Evolutionary conservation across 1,140 invertebrate genomes (phyloP), one percentile per base, ranked within the genome.

Genomic region (Achroia grisella): DNA sequence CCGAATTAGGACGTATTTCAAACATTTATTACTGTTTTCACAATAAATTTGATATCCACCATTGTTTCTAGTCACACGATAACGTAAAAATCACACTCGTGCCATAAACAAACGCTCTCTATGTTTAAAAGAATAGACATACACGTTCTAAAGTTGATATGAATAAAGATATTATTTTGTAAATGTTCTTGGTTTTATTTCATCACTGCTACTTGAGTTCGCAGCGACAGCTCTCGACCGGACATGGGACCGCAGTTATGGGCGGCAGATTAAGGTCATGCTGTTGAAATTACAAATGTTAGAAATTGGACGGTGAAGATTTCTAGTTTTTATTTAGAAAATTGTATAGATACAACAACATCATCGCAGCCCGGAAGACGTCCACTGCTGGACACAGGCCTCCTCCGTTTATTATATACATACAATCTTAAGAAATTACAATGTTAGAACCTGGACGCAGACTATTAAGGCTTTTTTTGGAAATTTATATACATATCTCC

Each of bases 21-120:
- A 14, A 44, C 42, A 44, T 36, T 36, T 36, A 44, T 44, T 44
- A 33, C 34, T 44, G 33, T 36, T 28, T 11, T 36, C 42, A 44
- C 42, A 29, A 34, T 33, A 46, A 59, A 62, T 56, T 52, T 56
- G 45, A 66, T 57, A 64, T 39, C 57, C 54, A 61, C 54, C 44
- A 56, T 49, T 53, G 44, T 74, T 67, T 78, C 74, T 78, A 78
- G 74, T 78, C 74, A 77, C 61, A 53, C 17, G 17, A 23, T 44
- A 47, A 51, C 10, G 37, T 51, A 41, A 15, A 13, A 46, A 44
- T 45, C 49, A 54, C 43, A 56, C 55, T 40, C 43, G 71, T 73
- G 71, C 71, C 71, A 78, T 72, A 71, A 43, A 30, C n/a, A 39
- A 34, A 49, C 32, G 68, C 67, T 76, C 58, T 70, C 62, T 64